These are phyloP conservation scores for Forbesichthys papilliferus DNA, from an alignment of 2,113 vertebrate species.

Conservation along the genomic window DNA sequence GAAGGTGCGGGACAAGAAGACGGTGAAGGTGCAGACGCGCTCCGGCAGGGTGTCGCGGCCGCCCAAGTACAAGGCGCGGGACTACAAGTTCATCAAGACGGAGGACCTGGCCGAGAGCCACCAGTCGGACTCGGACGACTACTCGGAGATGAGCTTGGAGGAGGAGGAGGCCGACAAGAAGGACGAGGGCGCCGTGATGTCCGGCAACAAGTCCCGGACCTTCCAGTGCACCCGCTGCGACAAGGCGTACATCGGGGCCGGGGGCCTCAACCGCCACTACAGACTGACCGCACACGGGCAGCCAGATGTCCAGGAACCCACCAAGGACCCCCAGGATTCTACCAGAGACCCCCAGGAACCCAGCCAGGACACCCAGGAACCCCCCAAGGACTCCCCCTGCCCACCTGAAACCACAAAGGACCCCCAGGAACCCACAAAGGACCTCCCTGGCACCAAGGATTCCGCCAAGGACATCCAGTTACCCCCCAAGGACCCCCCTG, in stretches of 20 bases:
- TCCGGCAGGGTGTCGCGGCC: constrained; percentile 93
- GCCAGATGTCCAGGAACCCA: constrained; percentile 40
- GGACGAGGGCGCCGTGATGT: constrained; percentile 46
- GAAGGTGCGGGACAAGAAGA: constrained; percentile 78
- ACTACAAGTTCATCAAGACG: constrained; percentile 96
- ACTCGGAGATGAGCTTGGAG: constrained; percentile 89
- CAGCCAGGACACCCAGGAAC: not conserved
- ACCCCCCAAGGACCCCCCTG: too few relatives aligned
- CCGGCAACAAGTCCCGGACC: constrained; percentile 80
- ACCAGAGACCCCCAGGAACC: not conserved
- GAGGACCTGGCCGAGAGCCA: constrained; percentile 90
- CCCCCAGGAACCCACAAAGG: not conserved
- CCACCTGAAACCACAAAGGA: too few relatives aligned
- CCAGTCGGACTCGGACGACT: constrained; percentile 95
- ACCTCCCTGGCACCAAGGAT: not conserved
- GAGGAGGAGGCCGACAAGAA: constrained; percentile 80
- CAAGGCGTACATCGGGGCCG: constrained; percentile 93
- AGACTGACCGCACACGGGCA: constrained; percentile 85
- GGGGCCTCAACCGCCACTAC: constrained; percentile 90
- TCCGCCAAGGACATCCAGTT: too few relatives aligned
- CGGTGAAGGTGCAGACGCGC: constrained; percentile 87
- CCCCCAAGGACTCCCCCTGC: not conserved
- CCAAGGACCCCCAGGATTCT: not conserved
- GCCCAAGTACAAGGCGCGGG: constrained; percentile 93
- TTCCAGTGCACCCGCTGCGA: constrained; percentile 90